phyloP scores from a whole-genome alignment of 2,113 vertebrate genomes.

The Cercopithecus mona region DNA sequence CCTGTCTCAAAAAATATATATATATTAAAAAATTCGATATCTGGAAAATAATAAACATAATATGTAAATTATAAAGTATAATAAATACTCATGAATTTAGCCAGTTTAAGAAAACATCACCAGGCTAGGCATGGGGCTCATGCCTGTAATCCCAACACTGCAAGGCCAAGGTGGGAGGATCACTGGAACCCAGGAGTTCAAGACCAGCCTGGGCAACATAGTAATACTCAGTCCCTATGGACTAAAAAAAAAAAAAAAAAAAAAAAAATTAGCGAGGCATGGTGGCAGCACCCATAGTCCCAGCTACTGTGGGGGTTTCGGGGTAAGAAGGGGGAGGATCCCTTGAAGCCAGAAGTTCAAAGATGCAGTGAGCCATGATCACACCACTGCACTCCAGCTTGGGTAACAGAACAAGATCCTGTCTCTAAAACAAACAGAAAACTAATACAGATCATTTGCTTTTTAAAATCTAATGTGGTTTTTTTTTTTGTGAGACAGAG shows the following conservation, averaged over 20 bases:
- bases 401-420: not conserved
- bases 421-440: not conserved
- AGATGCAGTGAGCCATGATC: not conserved
- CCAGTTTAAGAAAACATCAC: conserved; percentile 31
- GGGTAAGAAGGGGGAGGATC: not conserved
- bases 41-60: not conserved
- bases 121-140: not conserved
- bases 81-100: not conserved
- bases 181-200: not conserved
- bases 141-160: not conserved
- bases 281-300: not conserved
- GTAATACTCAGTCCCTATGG: not conserved
- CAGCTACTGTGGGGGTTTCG: not conserved
- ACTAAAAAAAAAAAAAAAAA: not conserved
- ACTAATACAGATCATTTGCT: not conserved
- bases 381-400: not conserved
- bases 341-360: not conserved
- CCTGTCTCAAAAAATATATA: too few relatives aligned
- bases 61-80: not conserved
- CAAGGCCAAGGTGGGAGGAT: not conserved
- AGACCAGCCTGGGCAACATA: not conserved
- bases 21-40: not conserved
- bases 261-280: not conserved
- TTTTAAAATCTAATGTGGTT: not conserved
- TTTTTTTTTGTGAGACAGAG: not conserved